phyloP scores from a whole-genome alignment of 2,888 invertebrate species.

The Augochlorella aurata region DNA sequence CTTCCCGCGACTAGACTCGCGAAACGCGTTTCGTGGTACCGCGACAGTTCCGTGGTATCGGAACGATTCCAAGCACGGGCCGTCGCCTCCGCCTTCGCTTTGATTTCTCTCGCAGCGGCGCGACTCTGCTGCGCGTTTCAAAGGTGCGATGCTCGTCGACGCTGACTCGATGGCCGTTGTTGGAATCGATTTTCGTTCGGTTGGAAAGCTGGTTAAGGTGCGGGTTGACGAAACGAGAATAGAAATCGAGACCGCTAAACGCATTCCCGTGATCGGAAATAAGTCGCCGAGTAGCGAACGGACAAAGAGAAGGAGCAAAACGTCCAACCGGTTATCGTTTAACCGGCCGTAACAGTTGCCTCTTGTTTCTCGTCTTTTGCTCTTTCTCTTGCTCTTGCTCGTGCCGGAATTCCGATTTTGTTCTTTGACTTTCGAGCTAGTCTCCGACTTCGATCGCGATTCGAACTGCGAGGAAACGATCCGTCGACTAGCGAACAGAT shows the following conservation, averaged over 20 bases:
- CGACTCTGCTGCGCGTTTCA: constrained; percentile 40
- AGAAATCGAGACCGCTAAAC: neutral
- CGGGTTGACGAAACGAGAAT: neutral
- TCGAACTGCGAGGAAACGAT: no score
- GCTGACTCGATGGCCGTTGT: neutral
- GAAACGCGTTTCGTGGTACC: constrained; percentile 43
- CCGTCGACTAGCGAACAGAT: no score
- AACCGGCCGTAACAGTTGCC: constrained; percentile 14
- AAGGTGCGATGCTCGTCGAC: neutral
- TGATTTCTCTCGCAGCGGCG: constrained; percentile 57
- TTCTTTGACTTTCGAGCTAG: neutral
- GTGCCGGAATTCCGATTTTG: constrained; percentile 13
- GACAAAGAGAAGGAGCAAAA: constrained; percentile 35
- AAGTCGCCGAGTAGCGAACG: neutral
- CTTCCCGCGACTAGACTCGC: constrained; percentile 46
- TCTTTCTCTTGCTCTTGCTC: constrained; percentile 1
- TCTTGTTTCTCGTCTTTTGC: neutral
- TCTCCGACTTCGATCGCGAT: no score
- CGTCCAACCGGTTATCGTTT: constrained; percentile 40
- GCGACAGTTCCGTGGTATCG: constrained; percentile 45
- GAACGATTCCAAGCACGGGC: constrained; percentile 35
- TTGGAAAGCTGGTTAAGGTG: neutral
- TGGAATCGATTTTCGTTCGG: neutral
- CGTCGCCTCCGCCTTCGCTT: constrained; percentile 16
- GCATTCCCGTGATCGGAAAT: neutral